Base-by-base conservation (phyloP, 2,888 invertebrate genomes). In the Terebella lapidaria region DNA sequence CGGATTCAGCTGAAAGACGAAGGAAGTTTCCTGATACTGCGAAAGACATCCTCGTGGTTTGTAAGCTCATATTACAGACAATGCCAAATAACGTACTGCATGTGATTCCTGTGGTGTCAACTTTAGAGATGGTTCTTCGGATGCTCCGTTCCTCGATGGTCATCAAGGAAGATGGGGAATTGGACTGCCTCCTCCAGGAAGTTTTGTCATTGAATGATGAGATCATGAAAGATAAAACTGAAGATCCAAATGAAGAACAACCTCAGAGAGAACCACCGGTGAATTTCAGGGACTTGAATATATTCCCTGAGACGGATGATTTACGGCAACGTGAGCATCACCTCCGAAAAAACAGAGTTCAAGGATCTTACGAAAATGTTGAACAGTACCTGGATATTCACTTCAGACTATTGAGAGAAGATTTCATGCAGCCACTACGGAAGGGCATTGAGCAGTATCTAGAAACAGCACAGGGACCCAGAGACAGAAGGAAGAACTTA, bases 311-410 rank as follows among this genome's bases (percentile, higher is more conserved):
- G 10, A n/a, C 10, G n/a, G 10, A 15, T 35, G 42, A 35, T 35
- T n/a, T 35, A 15, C 42, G 10, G n/a, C 42, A 35, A 15, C 42
- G 10, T 35, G 42, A 15, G n/a, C 10, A n/a, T n/a, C 10, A 35
- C n/a, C 42, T 35, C n/a, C 42, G 10, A 35, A 84, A 85, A 0
- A 88, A 87, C 72, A 84, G 86, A 57, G 76, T 85, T 0, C 77
- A 84, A 51, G 88, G 88, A 20, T 82, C 84, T 0, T 91, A 89
- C 74, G 72, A 81, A 1, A 83, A 82, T 70, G 82, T 86, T 1
- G 84, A 87, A 53, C 86, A 89, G 71, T 92, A 92, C 74, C 80
- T 92, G 25, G 87, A 88, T 66, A 82, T 87, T n/a, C 91, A 91
- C 68, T 89, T 89, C 72, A 84, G 88, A 28, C 81, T 91, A 45